Evolutionary conservation across 2,797 vertebrate genomes (phyloP).

Genomic region (Hozukius guyotensis): DNA sequence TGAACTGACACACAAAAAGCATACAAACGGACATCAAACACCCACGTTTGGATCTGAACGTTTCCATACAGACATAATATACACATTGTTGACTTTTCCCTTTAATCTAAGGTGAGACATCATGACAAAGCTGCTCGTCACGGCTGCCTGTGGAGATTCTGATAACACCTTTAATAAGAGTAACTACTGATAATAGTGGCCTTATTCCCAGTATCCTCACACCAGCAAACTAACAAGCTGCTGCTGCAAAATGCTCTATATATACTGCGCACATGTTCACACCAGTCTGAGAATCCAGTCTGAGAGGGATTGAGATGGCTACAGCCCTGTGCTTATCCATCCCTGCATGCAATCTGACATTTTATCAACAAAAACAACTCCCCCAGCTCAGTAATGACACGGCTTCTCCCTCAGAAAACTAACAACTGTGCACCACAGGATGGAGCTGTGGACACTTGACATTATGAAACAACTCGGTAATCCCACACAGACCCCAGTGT

Average conservation of each 20-base stretch:
- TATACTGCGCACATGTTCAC: neutral
- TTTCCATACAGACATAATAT: conserved; percentile 62
- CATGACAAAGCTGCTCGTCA: conserved; percentile 24
- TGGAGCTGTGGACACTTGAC: conserved; percentile 14
- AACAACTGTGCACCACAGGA: conserved; percentile 16
- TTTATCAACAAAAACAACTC: neutral
- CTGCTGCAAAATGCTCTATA: neutral
- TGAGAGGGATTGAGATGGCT: neutral
- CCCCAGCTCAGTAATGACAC: neutral
- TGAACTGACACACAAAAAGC: conserved; percentile 72
- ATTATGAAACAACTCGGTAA: neutral
- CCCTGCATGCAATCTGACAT: neutral
- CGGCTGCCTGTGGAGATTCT: conserved; percentile 7
- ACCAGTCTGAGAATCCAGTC: neutral
- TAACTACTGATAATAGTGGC: conserved; percentile 34
- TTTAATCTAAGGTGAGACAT: conserved; percentile 67
- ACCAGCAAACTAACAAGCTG: neutral
- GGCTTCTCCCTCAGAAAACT: neutral
- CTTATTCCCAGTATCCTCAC: conserved; percentile 9
- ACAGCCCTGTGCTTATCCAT: conserved; percentile 38
- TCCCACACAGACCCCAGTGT: neutral
- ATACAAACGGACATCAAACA: conserved; percentile 76
- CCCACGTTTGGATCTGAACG: conserved; percentile 66
- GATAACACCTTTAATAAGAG: conserved; percentile 6
- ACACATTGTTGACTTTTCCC: conserved; percentile 68